These are phyloP conservation scores for Drosophila subpulchrella DNA, from an alignment of 1,140 invertebrate genomes.

Conservation along the genomic window DNA sequence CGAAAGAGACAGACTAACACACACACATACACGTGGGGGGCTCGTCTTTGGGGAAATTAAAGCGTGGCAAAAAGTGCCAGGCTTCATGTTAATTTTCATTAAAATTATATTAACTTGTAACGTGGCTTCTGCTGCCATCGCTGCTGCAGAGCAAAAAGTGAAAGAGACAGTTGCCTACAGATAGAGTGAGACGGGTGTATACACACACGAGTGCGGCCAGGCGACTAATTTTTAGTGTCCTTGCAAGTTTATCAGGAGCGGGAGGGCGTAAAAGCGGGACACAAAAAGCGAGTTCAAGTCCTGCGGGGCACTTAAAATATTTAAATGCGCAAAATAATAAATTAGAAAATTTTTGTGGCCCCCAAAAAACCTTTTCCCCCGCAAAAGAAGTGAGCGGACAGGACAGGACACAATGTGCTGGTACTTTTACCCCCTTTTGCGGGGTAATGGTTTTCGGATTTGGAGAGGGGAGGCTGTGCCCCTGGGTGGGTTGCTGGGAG, in stretches of 20 bases:
- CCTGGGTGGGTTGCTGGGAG: conserved; percentile 6
- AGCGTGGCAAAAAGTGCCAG: conserved; percentile 78
- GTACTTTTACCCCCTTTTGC: conserved; percentile 13
- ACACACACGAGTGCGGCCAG: conserved; percentile 44
- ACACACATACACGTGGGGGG: conserved; percentile 25
- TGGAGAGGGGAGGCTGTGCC: neutral
- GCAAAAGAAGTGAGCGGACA: conserved; percentile 28
- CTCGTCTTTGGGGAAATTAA: conserved; percentile 78
- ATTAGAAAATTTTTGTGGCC: conserved; percentile 69
- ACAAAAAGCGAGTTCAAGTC: conserved; percentile 52
- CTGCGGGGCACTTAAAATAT: conserved; percentile 80
- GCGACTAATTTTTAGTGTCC: conserved; percentile 81
- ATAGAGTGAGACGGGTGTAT: conserved; percentile 1
- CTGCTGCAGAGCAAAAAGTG: conserved; percentile 28
- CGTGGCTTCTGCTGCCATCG: conserved; percentile 56
- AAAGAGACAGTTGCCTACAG: conserved; percentile 18
- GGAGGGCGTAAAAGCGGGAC: conserved; percentile 2
- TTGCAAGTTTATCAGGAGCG: conserved; percentile 70
- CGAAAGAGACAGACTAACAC: neutral
- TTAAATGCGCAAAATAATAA: conserved; percentile 83
- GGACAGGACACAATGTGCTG: conserved; percentile 16
- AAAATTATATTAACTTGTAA: conserved; percentile 83
- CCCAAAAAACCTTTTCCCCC: neutral
- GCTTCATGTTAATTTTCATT: conserved; percentile 83
- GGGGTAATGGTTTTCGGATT: neutral